A percentile compares a stretch with the other conserved stretches of the same genome.
Conservation (phyloP, 2,113 vertebrate species). For the Acanthochromis polyacanthus region DNA sequence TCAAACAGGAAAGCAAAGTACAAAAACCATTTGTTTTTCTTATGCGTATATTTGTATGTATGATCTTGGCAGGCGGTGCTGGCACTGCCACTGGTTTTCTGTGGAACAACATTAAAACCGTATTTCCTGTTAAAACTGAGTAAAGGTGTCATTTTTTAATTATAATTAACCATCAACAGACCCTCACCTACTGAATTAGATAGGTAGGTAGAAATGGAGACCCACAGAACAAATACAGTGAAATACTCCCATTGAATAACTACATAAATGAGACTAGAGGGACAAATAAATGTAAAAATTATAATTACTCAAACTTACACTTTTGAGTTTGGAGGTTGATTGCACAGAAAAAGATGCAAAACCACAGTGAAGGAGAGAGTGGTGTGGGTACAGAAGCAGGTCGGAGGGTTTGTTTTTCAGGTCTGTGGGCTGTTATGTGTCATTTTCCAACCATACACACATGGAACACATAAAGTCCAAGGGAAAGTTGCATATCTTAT, state of each 20-base stretch:
- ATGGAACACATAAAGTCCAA: not conserved
- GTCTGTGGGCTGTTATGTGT: not conserved
- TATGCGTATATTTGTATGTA: not conserved
- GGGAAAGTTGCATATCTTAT: too few relatives aligned
- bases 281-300: not conserved
- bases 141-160: not conserved
- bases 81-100: constrained; percentile 41
- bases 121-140: constrained; percentile 20
- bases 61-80: constrained; percentile 23
- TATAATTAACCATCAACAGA: not conserved
- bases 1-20: not conserved
- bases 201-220: too few relatives aligned
- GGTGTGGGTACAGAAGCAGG: not conserved
- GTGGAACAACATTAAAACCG: constrained; percentile 38
- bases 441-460: not conserved
- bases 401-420: not conserved
- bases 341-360: not conserved
- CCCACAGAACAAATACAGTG: not conserved
- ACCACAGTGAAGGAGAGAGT: not conserved
- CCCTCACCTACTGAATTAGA: too few relatives aligned
- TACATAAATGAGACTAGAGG: not conserved
- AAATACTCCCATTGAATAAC: not conserved
- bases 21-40: not conserved
- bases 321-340: not conserved
- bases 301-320: not conserved